phyloP scores from a whole-genome alignment of 1,140 invertebrate genomes.

The Brachystomella parvula region DNA sequence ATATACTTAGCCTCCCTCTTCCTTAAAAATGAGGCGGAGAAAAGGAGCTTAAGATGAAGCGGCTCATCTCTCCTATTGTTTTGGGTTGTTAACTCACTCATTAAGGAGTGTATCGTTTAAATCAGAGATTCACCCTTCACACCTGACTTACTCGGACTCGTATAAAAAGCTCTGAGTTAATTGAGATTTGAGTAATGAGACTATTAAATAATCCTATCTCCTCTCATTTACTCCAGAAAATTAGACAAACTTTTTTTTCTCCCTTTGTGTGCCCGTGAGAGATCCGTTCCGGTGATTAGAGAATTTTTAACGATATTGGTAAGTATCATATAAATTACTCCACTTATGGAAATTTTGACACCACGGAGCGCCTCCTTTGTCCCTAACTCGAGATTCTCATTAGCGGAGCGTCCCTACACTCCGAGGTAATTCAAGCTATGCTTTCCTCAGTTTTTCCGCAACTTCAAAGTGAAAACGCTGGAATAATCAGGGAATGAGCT shows the following conservation, averaged over 20 bases:
- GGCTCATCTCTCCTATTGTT: too few relatives aligned
- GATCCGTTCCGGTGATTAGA: constrained; percentile 10
- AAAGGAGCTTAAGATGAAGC: not conserved
- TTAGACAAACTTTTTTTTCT: not conserved
- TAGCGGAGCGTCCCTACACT: too few relatives aligned
- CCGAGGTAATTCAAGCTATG: too few relatives aligned
- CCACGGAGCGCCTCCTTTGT: not conserved
- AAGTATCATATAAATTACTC: constrained; percentile 8
- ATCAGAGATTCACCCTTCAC: not conserved
- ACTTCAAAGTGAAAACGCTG: too few relatives aligned
- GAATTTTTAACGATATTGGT: constrained; percentile 2
- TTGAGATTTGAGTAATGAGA: constrained; percentile 13
- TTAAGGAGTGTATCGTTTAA: not conserved
- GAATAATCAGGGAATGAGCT: too few relatives aligned
- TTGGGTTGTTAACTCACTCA: too few relatives aligned
- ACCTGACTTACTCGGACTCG: not conserved
- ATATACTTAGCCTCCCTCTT: not conserved
- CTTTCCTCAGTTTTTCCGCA: too few relatives aligned
- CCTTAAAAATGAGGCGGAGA: not conserved
- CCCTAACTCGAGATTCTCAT: not conserved
- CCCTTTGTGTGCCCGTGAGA: not conserved
- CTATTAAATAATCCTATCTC: constrained; percentile 6
- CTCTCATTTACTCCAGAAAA: not conserved
- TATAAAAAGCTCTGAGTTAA: not conserved
- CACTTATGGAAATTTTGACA: constrained; percentile 10